phyloP scores from a whole-genome alignment of 2,888 invertebrate genomes.

The Chalcis sispes region DNA sequence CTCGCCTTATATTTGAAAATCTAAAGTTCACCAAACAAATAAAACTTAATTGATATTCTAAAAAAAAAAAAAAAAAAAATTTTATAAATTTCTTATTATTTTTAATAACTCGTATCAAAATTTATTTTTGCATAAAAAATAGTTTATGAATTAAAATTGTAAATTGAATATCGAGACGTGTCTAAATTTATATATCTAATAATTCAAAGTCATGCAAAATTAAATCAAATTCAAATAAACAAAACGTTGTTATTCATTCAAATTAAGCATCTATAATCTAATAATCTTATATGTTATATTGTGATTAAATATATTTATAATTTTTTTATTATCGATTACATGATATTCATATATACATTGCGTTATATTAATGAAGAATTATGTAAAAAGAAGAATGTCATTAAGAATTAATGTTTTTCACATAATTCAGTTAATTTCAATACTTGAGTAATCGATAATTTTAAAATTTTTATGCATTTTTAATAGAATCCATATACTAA shows the following conservation, averaged over 20 bases:
- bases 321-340: not conserved
- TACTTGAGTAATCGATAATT: not conserved
- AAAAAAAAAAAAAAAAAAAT: no score
- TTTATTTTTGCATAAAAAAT: not conserved
- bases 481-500: slow-evolving; percentile 27
- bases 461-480: not conserved
- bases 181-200: not conserved
- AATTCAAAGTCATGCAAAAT: slow-evolving; percentile 16
- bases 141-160: not conserved
- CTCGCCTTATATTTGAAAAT: no score
- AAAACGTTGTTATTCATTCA: not conserved
- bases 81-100: no score
- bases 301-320: not conserved
- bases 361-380: no score
- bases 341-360: no score
- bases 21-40: no score
- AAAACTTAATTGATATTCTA: no score
- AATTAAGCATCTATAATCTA: not conserved
- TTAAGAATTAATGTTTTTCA: no score
- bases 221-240: slow-evolving; percentile 7
- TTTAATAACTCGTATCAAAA: no score
- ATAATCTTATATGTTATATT: not conserved
- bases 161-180: not conserved
- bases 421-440: not conserved
- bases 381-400: no score